These are phyloP conservation scores for Upupa epops DNA, from an alignment of 2,113 vertebrate species.

Conservation along the genomic window DNA sequence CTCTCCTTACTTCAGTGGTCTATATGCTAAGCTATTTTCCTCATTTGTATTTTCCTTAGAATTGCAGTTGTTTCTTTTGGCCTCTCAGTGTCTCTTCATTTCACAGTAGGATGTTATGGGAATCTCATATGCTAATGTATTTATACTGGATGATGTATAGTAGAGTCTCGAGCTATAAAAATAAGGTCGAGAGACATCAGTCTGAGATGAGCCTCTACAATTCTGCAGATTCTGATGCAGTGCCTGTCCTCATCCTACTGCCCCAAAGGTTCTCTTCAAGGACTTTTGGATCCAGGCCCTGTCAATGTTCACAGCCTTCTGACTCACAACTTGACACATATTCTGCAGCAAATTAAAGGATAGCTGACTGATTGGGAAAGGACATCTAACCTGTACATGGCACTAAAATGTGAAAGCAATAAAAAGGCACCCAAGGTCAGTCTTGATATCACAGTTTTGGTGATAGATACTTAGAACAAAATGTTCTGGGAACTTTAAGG, in stretches of 20 bases:
- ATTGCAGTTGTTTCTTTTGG: neutral
- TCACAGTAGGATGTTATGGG: neutral
- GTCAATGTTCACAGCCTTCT: constrained; percentile 6
- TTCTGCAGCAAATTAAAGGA: neutral
- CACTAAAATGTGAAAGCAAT: neutral
- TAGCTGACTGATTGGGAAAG: neutral
- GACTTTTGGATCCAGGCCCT: constrained; percentile 24
- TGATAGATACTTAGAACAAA: constrained; percentile 3
- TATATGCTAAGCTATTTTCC: neutral
- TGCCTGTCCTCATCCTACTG: neutral
- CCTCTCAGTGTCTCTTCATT: neutral
- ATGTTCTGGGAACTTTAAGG: neutral
- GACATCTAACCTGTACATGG: neutral
- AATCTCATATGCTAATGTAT: neutral
- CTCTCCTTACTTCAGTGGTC: neutral
- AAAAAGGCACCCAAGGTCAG: neutral
- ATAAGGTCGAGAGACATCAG: neutral
- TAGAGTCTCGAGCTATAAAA: neutral
- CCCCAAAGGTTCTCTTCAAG: constrained; percentile 27
- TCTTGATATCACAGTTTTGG: neutral
- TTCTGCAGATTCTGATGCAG: neutral
- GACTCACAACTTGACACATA: constrained; percentile 9
- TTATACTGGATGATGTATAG: neutral
- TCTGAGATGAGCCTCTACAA: neutral
- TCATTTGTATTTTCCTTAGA: neutral